These are phyloP conservation scores for rabbit (Oryctolagus cuniculus) DNA, from an alignment of 2,113 vertebrate species.

Conservation along the genomic window mOryCun1.1 NC_091435.1:104604501-104605000, in stretches of 20 bases:
- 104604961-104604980: constrained; percentile 84
- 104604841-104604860: constrained; percentile 90
- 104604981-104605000: constrained; percentile 60
- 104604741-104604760: constrained; percentile 96
- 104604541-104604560: too few relatives aligned
- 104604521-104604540: too few relatives aligned
- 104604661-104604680: constrained; percentile 94
- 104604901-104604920: constrained; percentile 92
- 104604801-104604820: constrained; percentile 95
- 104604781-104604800: constrained; percentile 97
- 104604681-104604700: constrained; percentile 95
- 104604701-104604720: constrained; percentile 91
- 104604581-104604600: too few relatives aligned
- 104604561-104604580: too few relatives aligned
- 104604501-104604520: too few relatives aligned
- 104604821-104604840: constrained; percentile 97
- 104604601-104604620: too few relatives aligned
- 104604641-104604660: constrained; percentile 86
- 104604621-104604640: constrained; percentile 90
- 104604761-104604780: constrained; percentile 98
- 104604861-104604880: constrained; percentile 77
- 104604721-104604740: constrained; percentile 94
- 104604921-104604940: constrained; percentile 87
- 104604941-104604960: constrained; percentile 79
- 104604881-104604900: constrained; percentile 82